A percentile compares a stretch with the other conserved stretches of the same genome.
Conservation (phyloP, 1,140 invertebrate genomes). For the Littorina saxatilis region DNA sequence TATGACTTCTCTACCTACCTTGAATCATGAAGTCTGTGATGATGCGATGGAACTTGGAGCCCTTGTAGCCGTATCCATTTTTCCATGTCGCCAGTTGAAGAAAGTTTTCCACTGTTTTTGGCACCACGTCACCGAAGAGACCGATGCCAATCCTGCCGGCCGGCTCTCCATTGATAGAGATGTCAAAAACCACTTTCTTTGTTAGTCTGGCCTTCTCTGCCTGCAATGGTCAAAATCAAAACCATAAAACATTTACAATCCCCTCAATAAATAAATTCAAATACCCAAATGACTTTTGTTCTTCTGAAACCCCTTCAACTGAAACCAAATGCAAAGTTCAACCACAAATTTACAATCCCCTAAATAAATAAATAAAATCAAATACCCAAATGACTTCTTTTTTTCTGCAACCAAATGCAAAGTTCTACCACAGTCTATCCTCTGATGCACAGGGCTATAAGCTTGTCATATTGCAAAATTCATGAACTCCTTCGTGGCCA, state of each 20-base stretch:
- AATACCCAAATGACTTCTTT: background rate
- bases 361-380: background rate
- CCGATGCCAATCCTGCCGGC: constrained; percentile 69
- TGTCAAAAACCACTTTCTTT: constrained; percentile 66
- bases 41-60: constrained; percentile 72
- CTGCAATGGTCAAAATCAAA: background rate
- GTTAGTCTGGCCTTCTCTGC: constrained; percentile 51
- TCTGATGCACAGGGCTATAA: too few species aligned
- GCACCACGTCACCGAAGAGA: constrained; percentile 69
- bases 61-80: constrained; percentile 66
- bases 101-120: constrained; percentile 72
- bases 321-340: background rate
- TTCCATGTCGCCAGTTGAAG: constrained; percentile 51
- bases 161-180: constrained; percentile 60
- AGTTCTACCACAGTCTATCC: too few species aligned
- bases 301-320: background rate
- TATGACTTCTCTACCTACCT: too few species aligned
- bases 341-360: background rate
- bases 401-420: background rate
- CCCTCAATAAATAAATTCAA: background rate
- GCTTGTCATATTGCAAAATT: too few species aligned
- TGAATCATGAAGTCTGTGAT: constrained; percentile 75
- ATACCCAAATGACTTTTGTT: background rate
- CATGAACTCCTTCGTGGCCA: too few species aligned
- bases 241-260: background rate